These are phyloP conservation scores for Rotaria sp. DNA, from an alignment of 2,888 invertebrate species.

Conservation along the genomic window DNA sequence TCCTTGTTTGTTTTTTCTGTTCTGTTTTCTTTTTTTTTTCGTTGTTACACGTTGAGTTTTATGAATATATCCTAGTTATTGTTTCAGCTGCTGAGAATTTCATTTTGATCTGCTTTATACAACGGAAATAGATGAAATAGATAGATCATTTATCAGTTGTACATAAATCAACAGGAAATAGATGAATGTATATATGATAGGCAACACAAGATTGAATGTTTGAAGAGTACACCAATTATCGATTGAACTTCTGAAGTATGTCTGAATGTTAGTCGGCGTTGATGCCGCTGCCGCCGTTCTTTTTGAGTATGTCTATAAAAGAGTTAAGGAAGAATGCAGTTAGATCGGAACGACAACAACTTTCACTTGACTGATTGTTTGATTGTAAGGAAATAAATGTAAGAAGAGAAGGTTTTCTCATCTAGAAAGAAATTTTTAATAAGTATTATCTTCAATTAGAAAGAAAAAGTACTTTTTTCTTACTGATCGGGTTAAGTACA, in stretches of 20 bases:
- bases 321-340: not conserved
- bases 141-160: constrained; percentile 10
- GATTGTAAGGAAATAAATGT: not conserved
- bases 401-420: not conserved
- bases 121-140: constrained; percentile 5
- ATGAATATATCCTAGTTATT: constrained; percentile 24
- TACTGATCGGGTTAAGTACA: too few relatives aligned
- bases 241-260: constrained; percentile 20
- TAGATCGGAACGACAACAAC: not conserved
- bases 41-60: constrained; percentile 19
- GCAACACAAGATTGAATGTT: not conserved
- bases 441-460: not conserved
- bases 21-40: constrained; percentile 13
- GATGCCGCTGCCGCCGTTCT: not conserved
- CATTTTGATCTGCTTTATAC: not conserved
- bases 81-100: constrained; percentile 2
- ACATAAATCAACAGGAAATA: constrained; percentile 19
- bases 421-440: not conserved
- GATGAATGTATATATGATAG: not conserved
- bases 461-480: not conserved
- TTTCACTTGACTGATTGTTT: not conserved
- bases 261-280: not conserved
- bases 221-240: constrained; percentile 19
- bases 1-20: not conserved
- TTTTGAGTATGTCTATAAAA: not conserved